Conservation (phyloP, 2,113 vertebrate genomes). For the Pseudorhombus dupliciocellatus region DNA sequence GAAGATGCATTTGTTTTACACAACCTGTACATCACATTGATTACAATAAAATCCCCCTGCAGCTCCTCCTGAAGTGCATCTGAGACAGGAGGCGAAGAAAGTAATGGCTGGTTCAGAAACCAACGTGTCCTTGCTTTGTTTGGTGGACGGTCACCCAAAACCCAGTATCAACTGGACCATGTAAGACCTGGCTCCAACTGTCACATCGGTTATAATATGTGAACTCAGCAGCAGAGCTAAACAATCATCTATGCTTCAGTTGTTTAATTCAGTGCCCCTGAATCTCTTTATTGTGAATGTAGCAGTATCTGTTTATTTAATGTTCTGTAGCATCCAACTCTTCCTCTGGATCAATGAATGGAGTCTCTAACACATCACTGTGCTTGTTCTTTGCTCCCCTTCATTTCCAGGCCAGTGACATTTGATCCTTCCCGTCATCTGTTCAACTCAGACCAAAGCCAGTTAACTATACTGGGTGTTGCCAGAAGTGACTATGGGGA, state of each 20-base stretch:
- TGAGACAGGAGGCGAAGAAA: constrained; percentile 54
- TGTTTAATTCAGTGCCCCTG: not conserved
- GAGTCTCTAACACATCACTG: not conserved
- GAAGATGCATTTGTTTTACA: not conserved
- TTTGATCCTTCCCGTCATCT: constrained; percentile 64
- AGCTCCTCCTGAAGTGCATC: constrained; percentile 69
- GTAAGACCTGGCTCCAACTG: constrained; percentile 59
- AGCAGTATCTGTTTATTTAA: not conserved
- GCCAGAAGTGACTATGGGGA: constrained; percentile 62
- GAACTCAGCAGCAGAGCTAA: not conserved
- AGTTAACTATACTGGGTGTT: constrained; percentile 71
- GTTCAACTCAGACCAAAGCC: constrained; percentile 79
- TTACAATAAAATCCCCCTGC: constrained; percentile 6
- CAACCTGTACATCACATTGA: not conserved
- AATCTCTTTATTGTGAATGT: not conserved
- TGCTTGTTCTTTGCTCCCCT: not conserved
- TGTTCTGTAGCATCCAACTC: not conserved
- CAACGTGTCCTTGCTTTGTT: constrained; percentile 73
- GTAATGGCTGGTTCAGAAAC: constrained; percentile 72
- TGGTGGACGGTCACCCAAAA: constrained; percentile 71
- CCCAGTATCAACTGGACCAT: constrained; percentile 78
- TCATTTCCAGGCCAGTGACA: constrained; percentile 53
- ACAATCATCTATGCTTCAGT: not conserved
- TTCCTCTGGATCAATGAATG: no score
- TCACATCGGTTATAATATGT: not conserved